Evolutionary conservation across 2,113 vertebrate genomes (phyloP), one percentile per base, ranked within the genome.

Genomic region (Neomonachus schauinslandi): DNA sequence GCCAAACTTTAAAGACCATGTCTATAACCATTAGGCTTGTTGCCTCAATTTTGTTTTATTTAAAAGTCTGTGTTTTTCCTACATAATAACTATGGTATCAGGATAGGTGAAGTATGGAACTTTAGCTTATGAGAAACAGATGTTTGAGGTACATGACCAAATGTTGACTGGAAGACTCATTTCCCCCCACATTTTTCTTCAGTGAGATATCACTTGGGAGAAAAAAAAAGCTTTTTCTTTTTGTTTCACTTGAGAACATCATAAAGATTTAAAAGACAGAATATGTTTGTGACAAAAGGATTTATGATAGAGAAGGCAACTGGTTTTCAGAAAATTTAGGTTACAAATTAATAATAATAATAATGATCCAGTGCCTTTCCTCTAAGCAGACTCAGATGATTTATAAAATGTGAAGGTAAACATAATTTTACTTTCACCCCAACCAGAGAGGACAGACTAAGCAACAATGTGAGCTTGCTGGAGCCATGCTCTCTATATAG

Each of bases 121-220:
- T 63, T 81, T 24, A 59, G 21, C 51, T 89, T 95, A 96, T 82
- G 89, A 96, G 85, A 95, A 94, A 95, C 93, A 95, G 95, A 96
- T 96, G 91, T 94, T 63, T 69, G 69, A 91, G 81, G 42, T 74
- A 57, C 51, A 95, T 0, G 31, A 91, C 31, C 61, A 65, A 91
- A 81, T 93, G 83, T 71, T 3, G 9, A 59, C 94, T 89, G 86
- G 82, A 95, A 95, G 92, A 94, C 76, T 93, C 76, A 93, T 91
- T 87, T 82, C n/a, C 69, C n/a, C 28, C 6, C 12, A 61, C 89
- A 97, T 77, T 96, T 94, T 96, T 96, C 85, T 96, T 93, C 85
- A 88, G 51, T 94, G 85, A 95, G 71, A 55, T 81, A 96, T 65
- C 61, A 87, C 90, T 84, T 42, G 55, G 55, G 46, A 0, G 13